These are phyloP conservation scores for Acropora yongei DNA, from an alignment of 64 coral and sea anemone species.

Conservation along the genomic window DNA sequence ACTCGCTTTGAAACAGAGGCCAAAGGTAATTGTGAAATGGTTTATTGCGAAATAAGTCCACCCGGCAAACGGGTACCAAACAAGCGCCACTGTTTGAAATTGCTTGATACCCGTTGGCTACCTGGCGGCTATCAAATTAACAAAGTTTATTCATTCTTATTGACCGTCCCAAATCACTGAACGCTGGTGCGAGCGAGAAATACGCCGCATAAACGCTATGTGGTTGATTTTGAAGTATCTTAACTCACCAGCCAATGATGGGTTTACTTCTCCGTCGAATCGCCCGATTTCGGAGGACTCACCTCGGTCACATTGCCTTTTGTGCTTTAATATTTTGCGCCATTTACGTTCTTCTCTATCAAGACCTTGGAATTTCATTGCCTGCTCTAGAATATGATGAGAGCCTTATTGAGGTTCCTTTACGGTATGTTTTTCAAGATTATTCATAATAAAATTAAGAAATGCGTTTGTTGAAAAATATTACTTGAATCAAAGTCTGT, in stretches of 20 bases:
- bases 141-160: background rate
- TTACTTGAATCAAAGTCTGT: too few relatives aligned
- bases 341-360: slow-evolving; percentile 37
- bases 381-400: slow-evolving; percentile 1
- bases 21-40: too few relatives aligned
- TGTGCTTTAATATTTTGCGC: slow-evolving; percentile 19
- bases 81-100: background rate
- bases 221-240: background rate
- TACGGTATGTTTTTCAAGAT: slow-evolving; percentile 5
- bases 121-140: slow-evolving; percentile 51
- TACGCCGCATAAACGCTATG: background rate
- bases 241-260: background rate
- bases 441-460: background rate
- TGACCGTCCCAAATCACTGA: background rate
- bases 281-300: slow-evolving; percentile 19
- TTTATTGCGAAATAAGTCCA: too few relatives aligned
- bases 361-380: slow-evolving; percentile 25
- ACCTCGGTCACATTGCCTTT: slow-evolving; percentile 1
- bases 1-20: too few relatives aligned
- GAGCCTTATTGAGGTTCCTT: background rate
- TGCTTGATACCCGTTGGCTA: background rate
- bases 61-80: slow-evolving; percentile 15
- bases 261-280: background rate
- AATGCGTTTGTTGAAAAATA: too few relatives aligned
- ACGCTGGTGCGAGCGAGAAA: background rate